Evolutionary conservation across 2,888 invertebrate species (phyloP).

Genomic region (Stenolophus ochropezus): DNA sequence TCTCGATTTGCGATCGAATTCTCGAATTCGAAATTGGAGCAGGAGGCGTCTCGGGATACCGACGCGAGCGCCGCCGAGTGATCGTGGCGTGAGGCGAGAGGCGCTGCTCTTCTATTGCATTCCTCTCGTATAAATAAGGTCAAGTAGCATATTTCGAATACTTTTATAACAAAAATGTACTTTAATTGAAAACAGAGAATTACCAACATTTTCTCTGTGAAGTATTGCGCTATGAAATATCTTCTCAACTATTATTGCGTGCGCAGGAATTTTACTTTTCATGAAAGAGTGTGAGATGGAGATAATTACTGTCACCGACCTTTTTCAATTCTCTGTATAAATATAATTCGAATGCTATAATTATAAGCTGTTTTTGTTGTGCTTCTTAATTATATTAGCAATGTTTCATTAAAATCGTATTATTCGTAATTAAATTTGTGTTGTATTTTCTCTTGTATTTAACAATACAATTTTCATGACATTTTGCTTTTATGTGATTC

Average conservation of each 20-base stretch:
- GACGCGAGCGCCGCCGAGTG: constrained; percentile 14
- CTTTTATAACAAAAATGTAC: constrained; percentile 45
- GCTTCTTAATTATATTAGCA: too few species aligned
- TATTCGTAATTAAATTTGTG: too few species aligned
- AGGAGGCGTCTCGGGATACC: neutral
- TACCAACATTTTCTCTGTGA: constrained; percentile 25
- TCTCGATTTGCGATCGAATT: neutral
- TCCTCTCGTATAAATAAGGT: constrained; percentile 50
- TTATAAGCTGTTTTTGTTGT: neutral
- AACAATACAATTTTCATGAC: too few species aligned
- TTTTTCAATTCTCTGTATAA: neutral
- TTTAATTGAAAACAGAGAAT: constrained; percentile 47
- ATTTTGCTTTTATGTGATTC: too few species aligned
- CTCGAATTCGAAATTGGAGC: neutral
- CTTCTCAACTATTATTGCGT: neutral
- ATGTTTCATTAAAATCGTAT: too few species aligned
- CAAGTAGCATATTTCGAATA: constrained; percentile 54
- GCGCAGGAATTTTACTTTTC: neutral
- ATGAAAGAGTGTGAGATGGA: neutral
- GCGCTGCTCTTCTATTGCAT: constrained; percentile 46
- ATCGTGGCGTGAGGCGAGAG: neutral
- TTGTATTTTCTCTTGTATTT: too few species aligned
- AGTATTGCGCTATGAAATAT: constrained; percentile 24
- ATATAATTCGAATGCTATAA: too few species aligned
- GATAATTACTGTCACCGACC: neutral